Evolutionary conservation across 2,888 invertebrate genomes (phyloP).

Genomic region (Drosophila fulvimacula): DNA sequence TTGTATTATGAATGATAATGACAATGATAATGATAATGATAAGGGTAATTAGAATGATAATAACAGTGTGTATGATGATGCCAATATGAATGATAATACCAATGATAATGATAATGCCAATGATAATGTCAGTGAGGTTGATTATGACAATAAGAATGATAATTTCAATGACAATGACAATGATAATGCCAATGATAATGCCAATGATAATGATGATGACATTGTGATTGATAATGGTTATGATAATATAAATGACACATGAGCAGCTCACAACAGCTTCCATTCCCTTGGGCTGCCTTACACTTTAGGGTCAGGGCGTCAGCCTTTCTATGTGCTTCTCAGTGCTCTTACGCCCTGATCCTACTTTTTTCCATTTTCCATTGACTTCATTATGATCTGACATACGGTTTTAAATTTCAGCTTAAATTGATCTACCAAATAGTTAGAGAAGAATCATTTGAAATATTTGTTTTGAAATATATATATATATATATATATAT

Average conservation of each 20-base stretch:
- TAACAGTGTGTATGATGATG: neutral
- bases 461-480: neutral
- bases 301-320: too few species aligned
- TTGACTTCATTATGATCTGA: too few species aligned
- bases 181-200: neutral
- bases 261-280: neutral
- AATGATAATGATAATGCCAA: neutral
- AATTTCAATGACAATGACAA: neutral
- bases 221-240: neutral
- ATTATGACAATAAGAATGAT: neutral
- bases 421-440: too few species aligned
- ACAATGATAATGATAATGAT: neutral
- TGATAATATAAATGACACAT: neutral
- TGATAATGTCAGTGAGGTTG: too few species aligned
- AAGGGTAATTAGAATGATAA: neutral
- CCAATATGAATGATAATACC: neutral
- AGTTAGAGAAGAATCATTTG: too few species aligned
- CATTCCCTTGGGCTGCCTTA: neutral
- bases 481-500: neutral
- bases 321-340: slow-evolving; percentile 1
- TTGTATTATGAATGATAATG: neutral
- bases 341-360: neutral
- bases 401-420: too few species aligned
- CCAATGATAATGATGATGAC: neutral
- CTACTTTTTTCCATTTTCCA: too few species aligned